Percentiles rank a stretch among this genome's conserved stretches.
Conservation (phyloP, 1,140 invertebrate genomes). For the Calephelis virginiensis region DNA sequence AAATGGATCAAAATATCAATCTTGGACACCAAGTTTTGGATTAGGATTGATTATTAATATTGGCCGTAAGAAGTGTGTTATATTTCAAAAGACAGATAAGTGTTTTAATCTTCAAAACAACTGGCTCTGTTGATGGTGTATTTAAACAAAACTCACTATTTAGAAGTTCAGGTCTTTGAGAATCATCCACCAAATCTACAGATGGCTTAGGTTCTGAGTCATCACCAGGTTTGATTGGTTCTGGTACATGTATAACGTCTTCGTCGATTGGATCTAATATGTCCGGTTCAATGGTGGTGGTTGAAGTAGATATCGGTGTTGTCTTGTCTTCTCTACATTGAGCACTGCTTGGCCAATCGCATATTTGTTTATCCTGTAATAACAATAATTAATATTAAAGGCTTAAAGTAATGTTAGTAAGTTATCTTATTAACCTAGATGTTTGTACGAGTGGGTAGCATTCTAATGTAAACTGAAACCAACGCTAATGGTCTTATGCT, state of each 20-base stretch:
- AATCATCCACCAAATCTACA: conserved; percentile 31
- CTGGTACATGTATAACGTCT: background rate
- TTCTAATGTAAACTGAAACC: too few species aligned
- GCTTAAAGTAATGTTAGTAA: too few species aligned
- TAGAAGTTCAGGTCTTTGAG: conserved; percentile 37
- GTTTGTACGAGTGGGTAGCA: too few species aligned
- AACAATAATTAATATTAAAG: conserved; percentile 13
- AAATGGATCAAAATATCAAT: too few species aligned
- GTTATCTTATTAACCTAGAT: too few species aligned
- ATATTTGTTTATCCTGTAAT: conserved; percentile 79
- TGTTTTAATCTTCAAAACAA: too few species aligned
- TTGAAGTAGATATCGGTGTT: conserved; percentile 32
- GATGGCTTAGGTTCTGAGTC: conserved; percentile 30
- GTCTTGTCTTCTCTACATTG: conserved; percentile 78
- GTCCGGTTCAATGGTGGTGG: conserved; percentile 32
- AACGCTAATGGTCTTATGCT: too few species aligned
- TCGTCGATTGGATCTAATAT: conserved; percentile 25
- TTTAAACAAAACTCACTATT: conserved; percentile 32
- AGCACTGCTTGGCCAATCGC: conserved; percentile 88
- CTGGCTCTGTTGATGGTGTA: too few species aligned
- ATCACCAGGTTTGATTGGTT: background rate
- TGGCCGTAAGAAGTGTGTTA: too few species aligned
- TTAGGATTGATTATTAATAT: too few species aligned
- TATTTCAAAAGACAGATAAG: too few species aligned
- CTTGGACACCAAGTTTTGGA: too few species aligned